A percentile compares a stretch with the other conserved stretches of the same genome.
Conservation (phyloP, 1,140 invertebrate genomes). For the Caenorhabditis latens region DNA sequence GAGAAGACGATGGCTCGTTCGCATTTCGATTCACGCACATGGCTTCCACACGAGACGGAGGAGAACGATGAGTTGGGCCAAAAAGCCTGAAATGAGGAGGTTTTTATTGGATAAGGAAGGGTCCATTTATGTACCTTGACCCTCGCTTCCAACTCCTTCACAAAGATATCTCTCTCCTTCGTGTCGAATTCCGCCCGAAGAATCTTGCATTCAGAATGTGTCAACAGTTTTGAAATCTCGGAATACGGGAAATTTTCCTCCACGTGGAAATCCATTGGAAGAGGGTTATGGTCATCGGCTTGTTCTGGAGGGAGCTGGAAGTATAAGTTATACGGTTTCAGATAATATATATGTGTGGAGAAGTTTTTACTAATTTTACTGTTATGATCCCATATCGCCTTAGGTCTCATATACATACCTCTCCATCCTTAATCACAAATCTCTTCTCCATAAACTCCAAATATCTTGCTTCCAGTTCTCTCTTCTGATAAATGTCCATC, state of each 20-base stretch:
- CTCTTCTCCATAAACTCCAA: slow-evolving; percentile 70
- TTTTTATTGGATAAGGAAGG: neutral
- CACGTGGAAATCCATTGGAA: slow-evolving; percentile 63
- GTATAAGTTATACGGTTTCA: neutral
- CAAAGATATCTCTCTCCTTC: neutral
- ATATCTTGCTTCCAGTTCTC: slow-evolving; percentile 65
- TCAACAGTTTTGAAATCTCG: slow-evolving; percentile 36
- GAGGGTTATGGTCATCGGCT: slow-evolving; percentile 62
- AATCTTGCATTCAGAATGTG: slow-evolving; percentile 62
- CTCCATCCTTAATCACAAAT: slow-evolving; percentile 63
- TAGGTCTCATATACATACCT: no score
- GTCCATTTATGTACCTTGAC: neutral
- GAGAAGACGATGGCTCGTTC: slow-evolving; percentile 39
- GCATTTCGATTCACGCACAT: slow-evolving; percentile 26
- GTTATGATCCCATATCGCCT: no score
- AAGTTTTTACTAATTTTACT: no score
- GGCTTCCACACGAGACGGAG: neutral
- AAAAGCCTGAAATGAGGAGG: neutral
- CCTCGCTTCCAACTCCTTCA: slow-evolving; percentile 17
- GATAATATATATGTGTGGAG: no score
- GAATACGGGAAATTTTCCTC: slow-evolving; percentile 70
- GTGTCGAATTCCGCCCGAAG: slow-evolving; percentile 26
- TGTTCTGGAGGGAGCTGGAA: slow-evolving; percentile 70
- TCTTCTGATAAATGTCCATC: slow-evolving; percentile 58
- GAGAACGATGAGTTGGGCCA: slow-evolving; percentile 22